Evolutionary conservation across 2,888 invertebrate genomes (phyloP), one percentile per base, ranked within the genome.

Genomic region (Apamea crenata): DNA sequence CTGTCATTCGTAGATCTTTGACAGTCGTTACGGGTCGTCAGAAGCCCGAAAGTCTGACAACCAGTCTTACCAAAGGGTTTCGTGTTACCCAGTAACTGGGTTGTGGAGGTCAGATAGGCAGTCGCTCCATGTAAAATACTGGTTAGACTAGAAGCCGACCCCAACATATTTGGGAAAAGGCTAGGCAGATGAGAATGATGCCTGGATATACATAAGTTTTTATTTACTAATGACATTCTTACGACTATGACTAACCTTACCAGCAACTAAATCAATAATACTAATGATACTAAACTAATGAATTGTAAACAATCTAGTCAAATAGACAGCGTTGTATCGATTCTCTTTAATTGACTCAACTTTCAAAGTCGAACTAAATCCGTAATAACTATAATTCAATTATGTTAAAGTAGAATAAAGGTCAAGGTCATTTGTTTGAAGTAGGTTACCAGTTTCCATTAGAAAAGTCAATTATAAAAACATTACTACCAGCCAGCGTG

Each of bases 341-440:
- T 83, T 78, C 21, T 70, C 56, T 36, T 77, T 83, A 65, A 81
- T 82, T 67, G 29, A 56, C 50, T 73, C 21, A 25, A 21, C 16
- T 16, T 59, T 68, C 69, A 73, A 83, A 65, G 72, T 29, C 44
- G 2, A 25, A 29, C n/a, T 65, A 66, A 61, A 18, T 61, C 56
- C 29, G 50, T 65, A 32, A 69, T 65, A 56, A 73, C 16, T 61
- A 63, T 73, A 65, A 78, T 65, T 53, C 36, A 65, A 82, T 78
- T 78, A 83, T 53, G 65, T 44, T 16, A 10, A 73, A 40, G 63
- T 53, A 71, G 50, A 25, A 25, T 29, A 29, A 2, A 67, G 16
- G 53, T 70, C 83, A 83, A 70, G 65, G 83, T 74, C 59, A 16
- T 53, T 25, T 5, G 12, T 40, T 65, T 44, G 29, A 53, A 61